phyloP scores from a whole-genome alignment of 2,113 vertebrate species.

The Anguilla rostrata region DNA sequence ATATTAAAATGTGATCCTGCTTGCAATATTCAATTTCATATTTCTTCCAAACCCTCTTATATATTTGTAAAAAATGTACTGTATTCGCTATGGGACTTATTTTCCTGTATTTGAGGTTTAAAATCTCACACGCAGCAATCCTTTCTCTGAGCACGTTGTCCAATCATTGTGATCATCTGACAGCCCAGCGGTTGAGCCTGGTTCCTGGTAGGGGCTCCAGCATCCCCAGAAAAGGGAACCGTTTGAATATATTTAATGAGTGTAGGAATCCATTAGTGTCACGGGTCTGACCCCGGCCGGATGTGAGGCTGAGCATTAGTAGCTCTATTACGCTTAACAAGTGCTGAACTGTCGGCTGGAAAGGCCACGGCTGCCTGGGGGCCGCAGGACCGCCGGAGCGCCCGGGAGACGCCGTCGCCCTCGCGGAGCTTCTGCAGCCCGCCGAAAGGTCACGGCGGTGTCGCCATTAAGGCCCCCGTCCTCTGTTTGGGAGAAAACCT shows the following conservation, averaged over 20 bases:
- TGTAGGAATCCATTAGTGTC: constrained; percentile 48
- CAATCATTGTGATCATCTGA: not conserved
- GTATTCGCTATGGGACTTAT: not conserved
- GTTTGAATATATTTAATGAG: constrained; percentile 47
- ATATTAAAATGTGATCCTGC: not conserved
- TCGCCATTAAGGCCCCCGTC: constrained; percentile 32
- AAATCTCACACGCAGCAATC: not conserved
- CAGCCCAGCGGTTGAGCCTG: not conserved
- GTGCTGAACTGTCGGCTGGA: constrained; percentile 36
- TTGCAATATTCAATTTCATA: not conserved
- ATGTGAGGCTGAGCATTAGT: constrained; percentile 42
- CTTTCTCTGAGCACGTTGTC: not conserved
- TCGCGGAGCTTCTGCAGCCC: constrained; percentile 26
- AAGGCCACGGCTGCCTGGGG: constrained; percentile 37
- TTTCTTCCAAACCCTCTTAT: not conserved
- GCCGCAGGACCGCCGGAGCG: not conserved
- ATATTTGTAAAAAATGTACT: not conserved
- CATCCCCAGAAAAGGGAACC: constrained; percentile 15
- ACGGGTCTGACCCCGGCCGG: constrained; percentile 41
- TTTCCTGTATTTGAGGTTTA: not conserved
- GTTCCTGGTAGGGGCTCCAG: constrained; percentile 18
- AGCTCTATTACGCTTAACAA: constrained; percentile 48
- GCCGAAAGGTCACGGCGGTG: constrained; percentile 56
- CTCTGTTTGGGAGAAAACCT: constrained; percentile 31
- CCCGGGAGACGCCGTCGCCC: constrained; percentile 27